phyloP scores from a whole-genome alignment of 2,888 invertebrate genomes.

The Netelia inedita region DNA sequence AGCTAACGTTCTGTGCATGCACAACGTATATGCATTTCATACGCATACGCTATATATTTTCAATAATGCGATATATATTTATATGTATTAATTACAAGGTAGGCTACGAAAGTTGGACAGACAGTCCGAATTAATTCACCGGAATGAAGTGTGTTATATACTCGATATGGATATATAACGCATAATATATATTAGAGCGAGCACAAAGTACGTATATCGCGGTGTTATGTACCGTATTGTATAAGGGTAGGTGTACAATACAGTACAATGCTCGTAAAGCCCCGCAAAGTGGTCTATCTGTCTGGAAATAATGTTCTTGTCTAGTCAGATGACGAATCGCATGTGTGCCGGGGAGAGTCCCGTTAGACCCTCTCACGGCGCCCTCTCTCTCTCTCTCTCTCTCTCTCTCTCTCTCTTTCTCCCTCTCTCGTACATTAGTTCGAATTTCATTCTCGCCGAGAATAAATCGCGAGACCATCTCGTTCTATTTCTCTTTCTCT shows the following conservation, averaged over 20 bases:
- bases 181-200: neutral
- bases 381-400: neutral
- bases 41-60: neutral
- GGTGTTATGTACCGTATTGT: conserved; percentile 4
- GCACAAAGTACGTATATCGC: neutral
- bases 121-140: conserved; percentile 47
- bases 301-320: conserved; percentile 64
- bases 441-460: conserved; percentile 54
- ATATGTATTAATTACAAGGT: conserved; percentile 9
- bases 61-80: neutral
- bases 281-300: conserved; percentile 63
- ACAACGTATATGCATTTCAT: neutral
- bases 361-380: conserved; percentile 20
- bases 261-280: conserved; percentile 46
- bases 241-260: conserved; percentile 13
- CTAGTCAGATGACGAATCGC: conserved; percentile 59
- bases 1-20: conserved; percentile 15
- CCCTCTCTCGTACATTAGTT: conserved; percentile 51
- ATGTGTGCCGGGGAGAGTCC: neutral
- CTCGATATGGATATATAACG: neutral
- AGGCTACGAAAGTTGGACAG: conserved; percentile 15
- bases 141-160: conserved; percentile 10
- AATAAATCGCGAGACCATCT: conserved; percentile 50
- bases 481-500: neutral
- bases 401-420: too few relatives aligned